Conservation (phyloP, 64 coral and sea anemone species). For the Stichodactyla mertensii region DNA sequence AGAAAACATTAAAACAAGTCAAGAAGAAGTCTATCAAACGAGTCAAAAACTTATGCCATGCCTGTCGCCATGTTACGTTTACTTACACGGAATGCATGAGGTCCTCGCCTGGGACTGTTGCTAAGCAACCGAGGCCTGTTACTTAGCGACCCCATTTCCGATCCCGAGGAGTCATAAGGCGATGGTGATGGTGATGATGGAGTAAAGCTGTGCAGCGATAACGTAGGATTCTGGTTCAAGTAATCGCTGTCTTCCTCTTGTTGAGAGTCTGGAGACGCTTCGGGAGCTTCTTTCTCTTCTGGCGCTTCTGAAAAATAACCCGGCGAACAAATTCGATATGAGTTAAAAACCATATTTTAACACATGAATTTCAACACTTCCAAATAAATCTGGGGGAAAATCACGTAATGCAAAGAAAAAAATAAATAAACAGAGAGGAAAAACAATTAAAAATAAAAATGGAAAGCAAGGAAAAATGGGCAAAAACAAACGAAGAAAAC, state of each 20-base stretch:
- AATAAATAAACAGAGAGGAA: too few relatives aligned
- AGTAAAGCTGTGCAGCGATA: background rate
- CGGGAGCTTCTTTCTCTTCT: background rate
- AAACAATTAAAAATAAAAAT: too few relatives aligned
- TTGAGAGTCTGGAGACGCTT: background rate
- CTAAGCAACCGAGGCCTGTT: constrained; percentile 41
- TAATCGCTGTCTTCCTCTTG: background rate
- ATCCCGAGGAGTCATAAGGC: background rate
- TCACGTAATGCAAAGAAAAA: too few relatives aligned
- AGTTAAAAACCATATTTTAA: too few relatives aligned
- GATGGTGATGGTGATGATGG: background rate
- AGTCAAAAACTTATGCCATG: too few relatives aligned
- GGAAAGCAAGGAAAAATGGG: too few relatives aligned
- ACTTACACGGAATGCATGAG: constrained; percentile 45
- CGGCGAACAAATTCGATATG: too few relatives aligned
- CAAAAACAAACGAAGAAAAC: too few relatives aligned
- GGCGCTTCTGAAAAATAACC: background rate
- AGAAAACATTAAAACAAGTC: too few relatives aligned
- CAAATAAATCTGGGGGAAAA: too few relatives aligned
- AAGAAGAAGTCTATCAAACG: too few relatives aligned
- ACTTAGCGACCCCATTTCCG: background rate
- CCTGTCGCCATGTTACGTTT: background rate
- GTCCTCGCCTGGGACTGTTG: constrained; percentile 36
- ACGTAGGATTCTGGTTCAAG: background rate
- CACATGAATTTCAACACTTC: too few relatives aligned